Base-by-base conservation (phyloP, 2,888 invertebrate species). In the Molorchus minor region DNA sequence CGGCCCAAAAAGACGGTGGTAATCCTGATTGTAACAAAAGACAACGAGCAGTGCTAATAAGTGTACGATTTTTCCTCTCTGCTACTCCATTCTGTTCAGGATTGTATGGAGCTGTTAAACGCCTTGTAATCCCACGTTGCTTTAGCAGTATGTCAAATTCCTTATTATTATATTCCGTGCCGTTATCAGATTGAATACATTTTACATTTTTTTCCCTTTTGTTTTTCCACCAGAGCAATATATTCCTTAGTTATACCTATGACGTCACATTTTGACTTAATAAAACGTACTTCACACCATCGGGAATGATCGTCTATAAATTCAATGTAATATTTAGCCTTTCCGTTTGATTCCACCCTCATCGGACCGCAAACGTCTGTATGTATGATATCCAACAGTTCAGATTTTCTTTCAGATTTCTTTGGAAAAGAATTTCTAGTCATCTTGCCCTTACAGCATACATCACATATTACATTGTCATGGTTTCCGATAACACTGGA, bases 1-100 rank as follows among this genome's bases (percentile, higher is more conserved):
- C 77, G 2, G 72, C 73, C 76, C 77, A 79, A 38, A 76, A 70
- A 8, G 10, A 43, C 15, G 58, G 16, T 17, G 70, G 64, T 13
- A 75, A 49, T 10, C 61, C 62, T 2, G 72, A 58, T 12, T 75
- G 57, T 0, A 66, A 40, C 12, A 80, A 17, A 52, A 78, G 58
- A 20, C 72, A 71, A 13, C 57, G 16, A 4, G 53, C 56, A 10
- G 29, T 59, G 20, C 61, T 56, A 4, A 64, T 13, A 3, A 64
- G 52, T 2, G 59, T 54, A 1, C 62, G 38, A 17, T 65, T 68
- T 36, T 41, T 56, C 15, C 68, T 45, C 29, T 65, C 64, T 1
- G 64, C 57, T 1, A 60, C 38, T 4, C 67, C 67, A 40, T 69
- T 69, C 57, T 71, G 67, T 49, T 67, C 56, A 8, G 70, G 67